A percentile compares a stretch with the other conserved stretches of the same genome.
These are phyloP conservation scores for Tauraco erythrolophus DNA, from an alignment of 2,113 vertebrate genomes.

Conservation along the genomic window DNA sequence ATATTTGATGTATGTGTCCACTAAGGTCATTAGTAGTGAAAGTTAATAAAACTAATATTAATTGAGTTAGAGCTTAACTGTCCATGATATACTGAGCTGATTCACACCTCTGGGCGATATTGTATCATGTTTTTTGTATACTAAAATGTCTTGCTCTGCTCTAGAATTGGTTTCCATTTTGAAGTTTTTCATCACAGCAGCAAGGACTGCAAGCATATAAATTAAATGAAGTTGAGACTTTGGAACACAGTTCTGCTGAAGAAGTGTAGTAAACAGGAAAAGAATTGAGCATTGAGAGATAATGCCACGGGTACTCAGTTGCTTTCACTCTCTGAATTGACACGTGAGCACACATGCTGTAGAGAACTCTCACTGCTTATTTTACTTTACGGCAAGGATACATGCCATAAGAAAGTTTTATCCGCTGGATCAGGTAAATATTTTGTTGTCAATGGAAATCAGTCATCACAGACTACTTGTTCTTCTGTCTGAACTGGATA, in stretches of 20 bases:
- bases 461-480: not conserved
- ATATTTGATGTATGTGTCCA: not conserved
- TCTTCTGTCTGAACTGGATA: not conserved
- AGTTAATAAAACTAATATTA: constrained; percentile 4
- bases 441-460: not conserved
- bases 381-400: not conserved
- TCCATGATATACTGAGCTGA: not conserved
- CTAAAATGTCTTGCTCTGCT: not conserved
- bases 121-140: not conserved
- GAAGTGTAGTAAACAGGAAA: not conserved
- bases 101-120: not conserved
- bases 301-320: not conserved
- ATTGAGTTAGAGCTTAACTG: not conserved
- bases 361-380: not conserved
- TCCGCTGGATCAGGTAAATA: not conserved
- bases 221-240: not conserved
- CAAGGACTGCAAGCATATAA: not conserved
- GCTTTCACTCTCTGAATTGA: not conserved
- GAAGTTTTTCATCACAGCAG: not conserved
- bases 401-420: not conserved
- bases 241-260: not conserved
- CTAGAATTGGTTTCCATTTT: not conserved
- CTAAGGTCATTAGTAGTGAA: not conserved
- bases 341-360: fast-evolving
- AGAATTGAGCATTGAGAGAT: not conserved